Base-by-base conservation (phyloP, 2,888 invertebrate species). In the Leptopterna dolabrata region DNA sequence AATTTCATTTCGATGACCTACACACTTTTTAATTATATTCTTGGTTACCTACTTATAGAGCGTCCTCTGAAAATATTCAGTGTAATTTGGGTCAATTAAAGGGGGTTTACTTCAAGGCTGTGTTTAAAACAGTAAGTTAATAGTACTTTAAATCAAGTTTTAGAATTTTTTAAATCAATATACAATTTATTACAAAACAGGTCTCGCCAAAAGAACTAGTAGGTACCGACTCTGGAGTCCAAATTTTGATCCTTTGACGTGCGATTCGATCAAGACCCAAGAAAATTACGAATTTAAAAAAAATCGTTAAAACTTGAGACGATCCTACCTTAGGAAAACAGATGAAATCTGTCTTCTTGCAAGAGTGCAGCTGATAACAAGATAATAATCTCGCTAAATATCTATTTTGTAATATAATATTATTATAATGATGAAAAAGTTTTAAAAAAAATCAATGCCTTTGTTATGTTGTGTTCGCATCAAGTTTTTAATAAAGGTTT, bases 61-160 rank as follows among this genome's bases (percentile, higher is more conserved):
- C 63, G 24, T 63, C 63, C 63, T 24, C 63, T 63, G 19, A 19
- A 27, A 24, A 24, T 27, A 63, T 27, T 76, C 73, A 76, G 36
- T 11, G 71, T 13, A 36, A 14, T 30, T 76, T 30, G 73, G 30
- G 73, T 76, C 41, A 36, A 29, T 76, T 14, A 41, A 27, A 76
- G 73, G 41, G 73, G 73, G 36, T 76, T 76, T 76, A 76, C 36
- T 30, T 76, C 30, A 76, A 76, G 73, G 73, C 73, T 76, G 73
- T 76, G 73, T 63, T 76, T 76, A 30, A 76, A 76, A 41, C 73
- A 19, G 36, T 76, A 76, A 76, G 30, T 76, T 76, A 76, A 76
- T 41, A 76, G 29, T n/a, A n/a, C n/a, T 36, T 30, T 41, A 36
- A 55, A 76, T 76, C 30, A 76, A 76, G 7, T 14, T 73, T 73